A percentile compares a stretch with the other conserved stretches of the same genome.
phyloP scores from a whole-genome alignment of 2,113 vertebrate species.

The Pituophis catenifer region DNA sequence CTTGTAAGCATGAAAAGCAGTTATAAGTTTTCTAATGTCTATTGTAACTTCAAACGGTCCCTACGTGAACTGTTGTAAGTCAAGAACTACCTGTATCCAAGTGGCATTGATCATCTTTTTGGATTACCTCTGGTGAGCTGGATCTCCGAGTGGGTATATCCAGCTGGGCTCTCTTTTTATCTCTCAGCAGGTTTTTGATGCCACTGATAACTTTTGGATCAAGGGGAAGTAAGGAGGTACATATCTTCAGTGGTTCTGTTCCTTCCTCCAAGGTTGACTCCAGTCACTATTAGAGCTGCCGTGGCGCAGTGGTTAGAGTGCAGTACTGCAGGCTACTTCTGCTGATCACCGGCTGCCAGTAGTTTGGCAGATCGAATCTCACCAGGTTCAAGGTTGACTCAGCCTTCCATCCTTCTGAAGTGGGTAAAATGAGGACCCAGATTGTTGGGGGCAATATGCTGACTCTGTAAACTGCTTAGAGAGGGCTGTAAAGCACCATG shows the following conservation, averaged over 20 bases:
- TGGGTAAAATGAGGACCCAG: too few relatives aligned
- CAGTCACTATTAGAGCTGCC: background rate
- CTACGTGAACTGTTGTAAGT: background rate
- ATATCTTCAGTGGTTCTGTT: background rate
- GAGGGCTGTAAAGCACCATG: too few relatives aligned
- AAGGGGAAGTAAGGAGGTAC: background rate
- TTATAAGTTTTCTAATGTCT: background rate
- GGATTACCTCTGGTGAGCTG: background rate
- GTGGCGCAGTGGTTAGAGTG: too few relatives aligned
- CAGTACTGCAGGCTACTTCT: too few relatives aligned
- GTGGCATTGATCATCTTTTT: background rate
- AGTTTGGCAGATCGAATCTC: too few relatives aligned
- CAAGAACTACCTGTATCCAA: background rate
- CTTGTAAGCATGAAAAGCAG: background rate
- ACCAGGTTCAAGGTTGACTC: too few relatives aligned
- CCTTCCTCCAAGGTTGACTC: background rate
- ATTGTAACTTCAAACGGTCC: background rate
- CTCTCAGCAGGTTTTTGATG: background rate
- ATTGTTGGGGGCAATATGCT: too few relatives aligned
- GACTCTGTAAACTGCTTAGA: too few relatives aligned
- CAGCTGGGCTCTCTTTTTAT: background rate
- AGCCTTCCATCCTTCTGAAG: too few relatives aligned
- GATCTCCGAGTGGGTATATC: background rate
- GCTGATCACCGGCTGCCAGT: too few relatives aligned
- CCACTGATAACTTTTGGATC: background rate